phyloP scores from a whole-genome alignment of 2,797 vertebrate genomes.

The Lithobates pipiens region DNA sequence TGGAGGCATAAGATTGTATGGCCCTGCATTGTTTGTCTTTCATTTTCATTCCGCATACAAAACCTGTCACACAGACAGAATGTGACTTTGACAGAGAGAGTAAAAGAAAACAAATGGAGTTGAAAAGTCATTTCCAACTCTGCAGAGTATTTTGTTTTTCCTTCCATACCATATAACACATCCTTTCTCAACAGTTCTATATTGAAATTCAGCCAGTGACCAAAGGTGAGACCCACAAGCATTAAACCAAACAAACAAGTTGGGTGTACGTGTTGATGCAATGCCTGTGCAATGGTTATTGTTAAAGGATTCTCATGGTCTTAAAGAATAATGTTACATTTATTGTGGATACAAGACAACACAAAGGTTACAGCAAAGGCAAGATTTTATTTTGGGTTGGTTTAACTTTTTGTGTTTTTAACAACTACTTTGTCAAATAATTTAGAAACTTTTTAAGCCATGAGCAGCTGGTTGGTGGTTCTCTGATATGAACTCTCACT shows the following conservation, averaged over 20 bases:
- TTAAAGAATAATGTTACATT: neutral
- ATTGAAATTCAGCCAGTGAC: conserved; percentile 44
- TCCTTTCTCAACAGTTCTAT: conserved; percentile 38
- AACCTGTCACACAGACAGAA: conserved; percentile 44
- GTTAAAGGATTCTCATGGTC: neutral
- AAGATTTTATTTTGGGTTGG: neutral
- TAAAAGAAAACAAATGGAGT: conserved; percentile 55
- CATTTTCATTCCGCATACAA: conserved; percentile 32
- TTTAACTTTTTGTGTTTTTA: too few species aligned
- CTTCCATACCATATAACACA: conserved; percentile 53
- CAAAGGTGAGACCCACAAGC: neutral
- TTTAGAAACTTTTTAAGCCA: too few species aligned
- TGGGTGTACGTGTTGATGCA: neutral
- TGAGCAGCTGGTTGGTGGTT: too few species aligned
- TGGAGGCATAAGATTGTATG: conserved; percentile 51
- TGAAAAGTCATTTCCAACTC: conserved; percentile 45
- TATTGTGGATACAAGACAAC: neutral
- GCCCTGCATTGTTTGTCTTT: conserved; percentile 33
- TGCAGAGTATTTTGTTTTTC: conserved; percentile 53
- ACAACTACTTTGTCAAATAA: too few species aligned
- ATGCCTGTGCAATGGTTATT: neutral
- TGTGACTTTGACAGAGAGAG: conserved; percentile 48
- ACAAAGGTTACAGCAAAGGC: neutral
- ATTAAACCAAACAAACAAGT: conserved; percentile 33
- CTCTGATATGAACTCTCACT: too few species aligned